A percentile compares a stretch with the other conserved stretches of the same genome.
Conservation (phyloP, 2,113 vertebrate species). For the Datnioides undecimradiatus region DNA sequence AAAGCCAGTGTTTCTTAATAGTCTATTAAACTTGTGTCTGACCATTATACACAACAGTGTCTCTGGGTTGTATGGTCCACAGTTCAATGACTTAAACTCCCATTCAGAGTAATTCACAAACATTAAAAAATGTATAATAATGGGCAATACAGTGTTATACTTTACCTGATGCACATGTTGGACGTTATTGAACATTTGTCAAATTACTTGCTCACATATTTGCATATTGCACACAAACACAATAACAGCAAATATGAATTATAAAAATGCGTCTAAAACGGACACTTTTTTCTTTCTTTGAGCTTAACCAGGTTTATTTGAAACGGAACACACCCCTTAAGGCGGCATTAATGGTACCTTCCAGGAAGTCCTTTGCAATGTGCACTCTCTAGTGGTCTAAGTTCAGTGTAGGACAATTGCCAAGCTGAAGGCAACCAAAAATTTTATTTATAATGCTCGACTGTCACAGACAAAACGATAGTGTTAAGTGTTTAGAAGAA, state of each 20-base stretch:
- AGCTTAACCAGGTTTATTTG: background rate
- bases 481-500: background rate
- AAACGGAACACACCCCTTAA: background rate
- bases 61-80: too few relatives aligned
- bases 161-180: background rate
- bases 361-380: conserved; percentile 65
- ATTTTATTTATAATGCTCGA: background rate
- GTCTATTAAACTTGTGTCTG: background rate
- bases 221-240: background rate
- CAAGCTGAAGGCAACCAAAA: background rate
- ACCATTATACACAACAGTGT: background rate
- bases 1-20: background rate
- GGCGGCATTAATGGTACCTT: conserved; percentile 55
- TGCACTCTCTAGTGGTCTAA: background rate
- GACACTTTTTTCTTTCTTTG: background rate
- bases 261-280: background rate
- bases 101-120: background rate
- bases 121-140: background rate
- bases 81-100: background rate
- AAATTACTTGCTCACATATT: background rate
- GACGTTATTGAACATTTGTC: background rate
- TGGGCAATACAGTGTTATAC: background rate
- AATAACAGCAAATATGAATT: background rate
- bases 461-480: background rate
- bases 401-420: background rate